Evolutionary conservation across 2,888 invertebrate genomes (phyloP), one percentile per base, ranked within the genome.

Genomic region (Galerucella calmariensis): DNA sequence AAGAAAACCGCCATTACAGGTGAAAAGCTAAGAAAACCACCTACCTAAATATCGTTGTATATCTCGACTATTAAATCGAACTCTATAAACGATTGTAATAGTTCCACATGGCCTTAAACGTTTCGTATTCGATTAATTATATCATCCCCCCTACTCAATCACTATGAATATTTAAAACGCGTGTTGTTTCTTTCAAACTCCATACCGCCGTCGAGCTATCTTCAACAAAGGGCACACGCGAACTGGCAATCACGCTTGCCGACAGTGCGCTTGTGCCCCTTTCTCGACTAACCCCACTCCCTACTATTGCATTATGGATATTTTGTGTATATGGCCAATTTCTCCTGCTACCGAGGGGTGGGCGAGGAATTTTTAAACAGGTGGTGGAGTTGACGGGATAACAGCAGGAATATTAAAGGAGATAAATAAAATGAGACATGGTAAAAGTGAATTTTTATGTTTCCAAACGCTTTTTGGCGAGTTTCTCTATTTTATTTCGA

Each of bases 281-380:
- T 53, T 24, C 20, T 20, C 69, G 66, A 16, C 62, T 53, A 4
- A 41, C 74, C 66, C 71, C 65, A 44, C 71, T 46, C 70, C 62
- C 67, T 56, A 58, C 73, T 67, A 71, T 71, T 67, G 71, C 71
- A 74, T 74, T 74, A 74, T 74, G 74, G 74, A 74, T 74, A 74
- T 74, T 74, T 74, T 74, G 74, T 74, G 74, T 74, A 74, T 74
- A 74, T 67, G 74, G 71, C 71, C 74, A 74, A 74, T 74, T 74
- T 66, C 72, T 72, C 72, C 27, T 24, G 72, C 48, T 41, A 65
- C 44, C 20, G 65, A 67, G 66, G 72, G 66, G 72, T 59, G 72
- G 72, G 35, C 56, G 58, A 67, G 72, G 72, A 72, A 72, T 72
- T 72, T 72, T 72, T 72, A 72, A 72, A 72, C 72, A 72, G 72